Percentiles rank a stretch among this genome's conserved stretches.
Evolutionary conservation across 2,888 invertebrate genomes (phyloP).

Genomic region (Candidula unifasciata): DNA sequence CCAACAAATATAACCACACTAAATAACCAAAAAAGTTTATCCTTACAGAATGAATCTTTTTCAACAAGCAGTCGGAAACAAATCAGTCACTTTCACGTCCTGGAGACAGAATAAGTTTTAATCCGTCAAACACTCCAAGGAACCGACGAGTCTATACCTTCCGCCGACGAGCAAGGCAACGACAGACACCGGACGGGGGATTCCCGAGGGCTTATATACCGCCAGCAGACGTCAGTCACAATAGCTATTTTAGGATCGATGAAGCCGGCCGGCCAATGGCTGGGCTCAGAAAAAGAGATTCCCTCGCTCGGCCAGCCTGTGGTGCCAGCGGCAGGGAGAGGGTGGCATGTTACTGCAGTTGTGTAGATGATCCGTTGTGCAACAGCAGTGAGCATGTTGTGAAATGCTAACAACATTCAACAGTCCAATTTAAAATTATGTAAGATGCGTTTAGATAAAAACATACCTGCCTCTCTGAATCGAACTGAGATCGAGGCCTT

Average conservation of each 20-base stretch:
- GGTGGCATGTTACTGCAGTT: background rate
- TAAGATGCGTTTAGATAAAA: too few species aligned
- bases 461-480: too few species aligned
- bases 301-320: slow-evolving; percentile 49
- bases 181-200: slow-evolving; percentile 69
- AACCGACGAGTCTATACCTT: slow-evolving; percentile 68
- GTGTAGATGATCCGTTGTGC: too few species aligned
- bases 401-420: too few species aligned
- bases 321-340: slow-evolving; percentile 47
- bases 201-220: slow-evolving; percentile 66
- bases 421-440: too few species aligned
- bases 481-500: too few species aligned
- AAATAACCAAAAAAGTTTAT: background rate
- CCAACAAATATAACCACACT: background rate
- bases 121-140: slow-evolving; percentile 57
- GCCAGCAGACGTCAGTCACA: slow-evolving; percentile 66
- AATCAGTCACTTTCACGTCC: background rate
- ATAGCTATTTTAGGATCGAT: slow-evolving; percentile 53
- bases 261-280: slow-evolving; percentile 58
- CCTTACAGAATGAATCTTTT: background rate
- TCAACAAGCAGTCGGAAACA: background rate
- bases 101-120: background rate
- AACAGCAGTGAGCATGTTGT: too few species aligned
- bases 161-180: slow-evolving; percentile 70
- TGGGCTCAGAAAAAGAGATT: slow-evolving; percentile 56